Percentiles rank a stretch among this genome's conserved stretches.
Conservation (phyloP, 2,113 vertebrate genomes). For the Halichoerus grypus region DNA sequence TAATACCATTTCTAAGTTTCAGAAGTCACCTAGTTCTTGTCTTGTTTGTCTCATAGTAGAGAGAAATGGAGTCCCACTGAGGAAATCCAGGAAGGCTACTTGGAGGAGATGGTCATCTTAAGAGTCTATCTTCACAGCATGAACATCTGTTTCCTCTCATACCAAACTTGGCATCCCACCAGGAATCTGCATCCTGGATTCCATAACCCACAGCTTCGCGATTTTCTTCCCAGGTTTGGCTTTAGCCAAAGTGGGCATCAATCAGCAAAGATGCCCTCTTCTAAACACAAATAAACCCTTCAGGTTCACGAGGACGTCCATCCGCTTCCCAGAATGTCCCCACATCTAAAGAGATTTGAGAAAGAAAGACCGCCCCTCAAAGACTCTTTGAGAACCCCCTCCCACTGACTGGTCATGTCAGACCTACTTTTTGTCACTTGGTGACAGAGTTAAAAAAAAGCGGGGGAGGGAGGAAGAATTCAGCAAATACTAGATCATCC, state of each 20-base stretch:
- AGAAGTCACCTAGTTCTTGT: not conserved
- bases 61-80: not conserved
- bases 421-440: not conserved
- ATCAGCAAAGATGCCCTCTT: not conserved
- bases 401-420: not conserved
- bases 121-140: not conserved
- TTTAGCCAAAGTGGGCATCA: not conserved
- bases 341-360: not conserved
- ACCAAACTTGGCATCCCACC: not conserved
- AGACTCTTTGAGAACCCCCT: not conserved
- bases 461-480: not conserved
- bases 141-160: not conserved
- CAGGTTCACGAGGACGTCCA: not conserved
- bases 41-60: not conserved
- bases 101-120: not conserved
- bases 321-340: not conserved
- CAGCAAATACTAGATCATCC: not conserved
- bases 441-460: not conserved
- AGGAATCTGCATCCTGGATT: not conserved
- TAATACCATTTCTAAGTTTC: not conserved
- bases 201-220: not conserved
- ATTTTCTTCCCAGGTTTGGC: not conserved
- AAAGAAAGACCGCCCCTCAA: not conserved
- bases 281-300: not conserved
- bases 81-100: constrained; percentile 22